Evolutionary conservation across 2,888 invertebrate genomes (phyloP).

Genomic region (Morpho achilles): DNA sequence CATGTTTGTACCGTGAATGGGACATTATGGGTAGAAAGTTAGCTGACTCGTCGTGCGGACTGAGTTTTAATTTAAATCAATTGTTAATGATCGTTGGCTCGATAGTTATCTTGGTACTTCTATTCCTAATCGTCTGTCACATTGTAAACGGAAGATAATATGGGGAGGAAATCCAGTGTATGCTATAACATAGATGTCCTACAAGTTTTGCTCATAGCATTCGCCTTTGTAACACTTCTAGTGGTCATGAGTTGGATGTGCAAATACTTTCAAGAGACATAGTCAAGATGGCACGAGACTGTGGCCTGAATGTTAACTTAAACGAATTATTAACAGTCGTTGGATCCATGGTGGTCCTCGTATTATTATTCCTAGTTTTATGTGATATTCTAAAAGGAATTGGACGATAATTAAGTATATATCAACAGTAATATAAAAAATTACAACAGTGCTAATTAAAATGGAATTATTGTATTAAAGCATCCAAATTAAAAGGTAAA

Average conservation of each 20-base stretch:
- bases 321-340: conserved; percentile 21
- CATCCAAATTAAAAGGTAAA: no score
- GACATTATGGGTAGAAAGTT: conserved; percentile 32
- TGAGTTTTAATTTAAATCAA: conserved; percentile 53
- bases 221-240: conserved; percentile 53
- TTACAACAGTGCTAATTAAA: no score
- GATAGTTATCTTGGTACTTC: conserved; percentile 49
- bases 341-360: conserved; percentile 25
- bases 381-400: conserved; percentile 17
- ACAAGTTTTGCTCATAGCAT: conserved; percentile 49
- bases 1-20: conserved; percentile 21
- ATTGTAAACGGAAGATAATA: conserved; percentile 47
- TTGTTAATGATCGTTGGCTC: conserved; percentile 57
- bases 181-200: conserved; percentile 47
- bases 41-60: conserved; percentile 29
- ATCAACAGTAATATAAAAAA: no score
- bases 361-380: conserved; percentile 23
- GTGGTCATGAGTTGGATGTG: conserved; percentile 62
- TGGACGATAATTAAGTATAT: conserved; percentile 11
- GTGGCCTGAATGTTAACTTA: conserved; percentile 10
- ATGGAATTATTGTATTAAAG: no score
- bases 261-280: conserved; percentile 48
- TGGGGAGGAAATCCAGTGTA: conserved; percentile 17
- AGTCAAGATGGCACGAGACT: conserved; percentile 9
- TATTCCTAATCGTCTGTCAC: conserved; percentile 58